Conservation (phyloP, 2,888 invertebrate genomes). For the Nomada fabriciana region DNA sequence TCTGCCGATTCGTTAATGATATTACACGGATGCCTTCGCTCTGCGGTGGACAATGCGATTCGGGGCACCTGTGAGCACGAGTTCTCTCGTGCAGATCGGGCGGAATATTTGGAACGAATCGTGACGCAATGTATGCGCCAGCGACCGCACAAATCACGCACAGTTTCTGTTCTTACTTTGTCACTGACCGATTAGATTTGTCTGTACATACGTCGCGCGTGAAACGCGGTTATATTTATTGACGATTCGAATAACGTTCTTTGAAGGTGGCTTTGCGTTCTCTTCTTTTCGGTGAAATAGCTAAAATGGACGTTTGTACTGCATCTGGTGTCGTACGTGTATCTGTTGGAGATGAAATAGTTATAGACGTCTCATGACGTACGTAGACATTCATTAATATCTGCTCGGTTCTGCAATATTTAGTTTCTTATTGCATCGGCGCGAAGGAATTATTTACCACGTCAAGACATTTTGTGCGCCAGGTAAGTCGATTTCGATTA, state of each 20-base stretch:
- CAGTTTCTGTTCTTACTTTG: not conserved
- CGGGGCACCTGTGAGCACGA: not conserved
- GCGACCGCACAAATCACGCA: conserved; percentile 10
- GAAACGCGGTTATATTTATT: not conserved
- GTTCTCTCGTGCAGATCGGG: not conserved
- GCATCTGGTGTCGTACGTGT: no score
- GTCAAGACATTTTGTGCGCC: not conserved
- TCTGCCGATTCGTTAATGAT: conserved; percentile 6
- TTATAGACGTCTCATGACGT: no score
- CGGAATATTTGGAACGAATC: conserved; percentile 11
- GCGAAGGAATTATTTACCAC: not conserved
- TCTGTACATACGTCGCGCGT: not conserved
- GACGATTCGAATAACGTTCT: not conserved
- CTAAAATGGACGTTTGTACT: not conserved
- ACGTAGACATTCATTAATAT: no score
- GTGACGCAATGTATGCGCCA: not conserved
- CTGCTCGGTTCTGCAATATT: not conserved
- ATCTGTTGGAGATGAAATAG: no score
- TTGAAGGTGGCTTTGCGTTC: not conserved
- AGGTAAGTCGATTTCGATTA: not conserved
- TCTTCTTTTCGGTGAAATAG: not conserved
- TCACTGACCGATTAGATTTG: conserved; percentile 4
- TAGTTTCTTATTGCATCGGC: not conserved
- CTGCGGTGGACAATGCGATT: conserved; percentile 8
- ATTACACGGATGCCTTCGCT: not conserved